Conservation (phyloP, 2,797 vertebrate species). For the Spinibarbus caldwelli region DNA sequence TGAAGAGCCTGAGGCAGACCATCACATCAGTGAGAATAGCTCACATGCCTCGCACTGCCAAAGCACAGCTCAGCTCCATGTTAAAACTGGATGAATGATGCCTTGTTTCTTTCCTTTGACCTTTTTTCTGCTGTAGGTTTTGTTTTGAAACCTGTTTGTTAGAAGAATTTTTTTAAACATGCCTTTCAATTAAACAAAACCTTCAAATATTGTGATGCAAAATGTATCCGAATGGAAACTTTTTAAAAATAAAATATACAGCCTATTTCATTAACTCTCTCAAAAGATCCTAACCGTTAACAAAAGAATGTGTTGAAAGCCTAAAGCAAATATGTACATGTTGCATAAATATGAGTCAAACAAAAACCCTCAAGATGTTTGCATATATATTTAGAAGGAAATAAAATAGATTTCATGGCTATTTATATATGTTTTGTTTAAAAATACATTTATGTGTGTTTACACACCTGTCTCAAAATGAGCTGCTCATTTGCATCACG, state of each 20-base stretch:
- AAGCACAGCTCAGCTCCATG: conserved; percentile 53
- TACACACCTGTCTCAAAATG: neutral
- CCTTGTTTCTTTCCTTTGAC: conserved; percentile 44
- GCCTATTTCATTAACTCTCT: neutral
- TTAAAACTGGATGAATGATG: conserved; percentile 13
- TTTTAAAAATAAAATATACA: neutral
- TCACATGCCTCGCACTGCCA: conserved; percentile 62
- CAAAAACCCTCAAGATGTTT: neutral
- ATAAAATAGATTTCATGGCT: neutral
- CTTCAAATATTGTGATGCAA: neutral
- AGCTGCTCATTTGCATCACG: neutral
- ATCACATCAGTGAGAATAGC: conserved; percentile 72
- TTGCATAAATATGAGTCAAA: neutral
- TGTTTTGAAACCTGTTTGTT: neutral
- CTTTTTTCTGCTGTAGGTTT: neutral
- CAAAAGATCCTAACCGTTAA: neutral
- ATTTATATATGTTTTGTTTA: neutral
- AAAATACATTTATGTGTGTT: neutral
- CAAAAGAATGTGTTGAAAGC: neutral
- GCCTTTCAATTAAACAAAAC: neutral
- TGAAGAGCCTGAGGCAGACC: conserved; percentile 70
- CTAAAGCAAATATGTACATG: neutral
- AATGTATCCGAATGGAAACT: neutral
- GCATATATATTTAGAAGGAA: neutral
- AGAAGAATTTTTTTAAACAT: neutral